Base-by-base conservation (phyloP, 37 sponge, comb jelly and placozoan genomes). In the Corticium candelabrum region DNA sequence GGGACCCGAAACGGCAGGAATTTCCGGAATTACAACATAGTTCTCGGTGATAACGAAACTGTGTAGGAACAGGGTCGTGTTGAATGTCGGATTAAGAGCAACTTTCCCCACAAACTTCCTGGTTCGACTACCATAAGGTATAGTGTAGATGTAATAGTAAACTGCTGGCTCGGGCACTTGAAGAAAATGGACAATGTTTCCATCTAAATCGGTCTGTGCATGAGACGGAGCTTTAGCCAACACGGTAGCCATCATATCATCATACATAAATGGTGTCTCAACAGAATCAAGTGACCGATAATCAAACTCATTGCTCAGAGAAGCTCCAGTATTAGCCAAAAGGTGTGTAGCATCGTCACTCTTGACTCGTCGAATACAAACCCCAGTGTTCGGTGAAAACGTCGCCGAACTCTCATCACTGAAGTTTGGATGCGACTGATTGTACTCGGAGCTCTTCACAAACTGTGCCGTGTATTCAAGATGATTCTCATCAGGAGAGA, bases 21-120 rank as follows among this genome's bases (percentile, higher is more conserved):
- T 4, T 15, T 70, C 73, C 31, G 73, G 31, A 5, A 70, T 5
- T 29, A 70, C 5, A 32, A 70, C 31, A 32, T 70, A 70, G 29
- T 70, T 29, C 5, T 70, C 73, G 73, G 73, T 70, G 4, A 70
- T 30, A 32, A 4, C 73, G 33, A 70, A 70, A 32, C 73, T 70
- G 73, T 70, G 29, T 7, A 5, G 4, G 31, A 70, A 70, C 29
- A 34, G 31, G 4, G 73, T 7, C 5, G 73, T 29, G 31, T 70
- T 70, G 7, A 30, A 4, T 70, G 73, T 7, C 31, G 5, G 73
- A 34, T 5, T 35, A 7, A 4, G 5, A 4, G 5, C 31, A 7
- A 70, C 73, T 32, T 4, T 7, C 35, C 73, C 73, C 4, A 35
- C 5, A 34, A 70, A 15, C 4, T 15, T 29, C 21, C 73, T 70